phyloP scores from a whole-genome alignment of 2,797 vertebrate species.

The Dryobates pubescens region DNA sequence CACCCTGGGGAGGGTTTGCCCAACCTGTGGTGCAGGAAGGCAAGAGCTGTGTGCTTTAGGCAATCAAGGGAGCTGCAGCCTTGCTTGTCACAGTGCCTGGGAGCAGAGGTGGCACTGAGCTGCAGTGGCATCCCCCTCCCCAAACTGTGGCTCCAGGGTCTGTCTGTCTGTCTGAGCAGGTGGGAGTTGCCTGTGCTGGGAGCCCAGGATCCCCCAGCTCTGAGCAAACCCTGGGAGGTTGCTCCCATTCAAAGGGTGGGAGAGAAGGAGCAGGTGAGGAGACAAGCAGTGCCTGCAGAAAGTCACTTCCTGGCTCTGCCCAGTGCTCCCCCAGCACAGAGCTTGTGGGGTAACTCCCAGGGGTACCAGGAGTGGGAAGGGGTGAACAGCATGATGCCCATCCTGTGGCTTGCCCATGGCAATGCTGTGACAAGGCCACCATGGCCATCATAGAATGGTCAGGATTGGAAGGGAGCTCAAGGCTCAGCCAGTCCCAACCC shows the following conservation, averaged over 20 bases:
- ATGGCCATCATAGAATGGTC: fast-evolving
- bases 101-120: neutral
- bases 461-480: no score
- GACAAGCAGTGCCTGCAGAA: neutral
- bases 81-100: neutral
- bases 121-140: no score
- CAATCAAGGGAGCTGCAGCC: fast-evolving
- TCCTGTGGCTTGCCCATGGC: fast-evolving
- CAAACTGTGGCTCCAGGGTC: neutral
- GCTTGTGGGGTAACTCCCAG: neutral
- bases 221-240: no score
- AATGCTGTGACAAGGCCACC: neutral
- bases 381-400: fast-evolving
- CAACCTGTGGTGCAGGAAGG: neutral
- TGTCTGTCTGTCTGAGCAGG: neutral
- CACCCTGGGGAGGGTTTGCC: fast-evolving
- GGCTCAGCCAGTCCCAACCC: no score
- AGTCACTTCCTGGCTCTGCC: neutral
- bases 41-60: neutral
- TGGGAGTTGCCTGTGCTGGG: neutral
- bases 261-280: fast-evolving
- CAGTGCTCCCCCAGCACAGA: neutral
- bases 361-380: neutral
- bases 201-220: neutral
- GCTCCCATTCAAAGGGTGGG: fast-evolving